Conservation (phyloP, 2,888 invertebrate genomes). For the Cinara cedri region DNA sequence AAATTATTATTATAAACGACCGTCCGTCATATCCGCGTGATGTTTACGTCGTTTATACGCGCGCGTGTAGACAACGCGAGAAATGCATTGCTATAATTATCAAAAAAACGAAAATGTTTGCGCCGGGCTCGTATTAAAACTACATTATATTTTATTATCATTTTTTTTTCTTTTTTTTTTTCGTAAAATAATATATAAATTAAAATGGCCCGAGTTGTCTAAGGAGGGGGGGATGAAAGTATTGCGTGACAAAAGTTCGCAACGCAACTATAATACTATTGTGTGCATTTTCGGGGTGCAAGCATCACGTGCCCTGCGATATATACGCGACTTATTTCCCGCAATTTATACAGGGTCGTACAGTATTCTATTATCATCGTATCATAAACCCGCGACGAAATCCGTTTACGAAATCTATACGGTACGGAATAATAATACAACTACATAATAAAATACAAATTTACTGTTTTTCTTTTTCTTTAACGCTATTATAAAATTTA, state of each 20-base stretch:
- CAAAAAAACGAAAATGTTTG: constrained; percentile 23
- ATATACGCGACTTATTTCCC: constrained; percentile 15
- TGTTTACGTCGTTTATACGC: too few species aligned
- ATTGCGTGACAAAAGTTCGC: constrained; percentile 14
- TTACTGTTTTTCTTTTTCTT: too few species aligned
- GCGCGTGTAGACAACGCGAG: background rate
- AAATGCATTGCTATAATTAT: constrained; percentile 5
- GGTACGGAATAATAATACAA: too few species aligned
- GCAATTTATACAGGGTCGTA: background rate
- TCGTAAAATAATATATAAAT: background rate
- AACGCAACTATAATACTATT: background rate
- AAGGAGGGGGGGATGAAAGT: background rate
- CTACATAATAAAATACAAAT: too few species aligned
- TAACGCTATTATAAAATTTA: too few species aligned
- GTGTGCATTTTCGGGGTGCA: constrained; percentile 1
- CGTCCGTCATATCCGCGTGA: background rate
- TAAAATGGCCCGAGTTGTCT: constrained; percentile 9
- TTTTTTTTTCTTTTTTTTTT: background rate
- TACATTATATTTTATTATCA: constrained; percentile 30
- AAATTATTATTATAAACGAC: background rate
- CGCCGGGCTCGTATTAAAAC: constrained; percentile 31
- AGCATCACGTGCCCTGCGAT: constrained; percentile 8
- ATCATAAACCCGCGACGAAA: too few species aligned
- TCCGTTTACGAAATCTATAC: too few species aligned
- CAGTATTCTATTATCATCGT: background rate